Conservation (phyloP, 2,888 invertebrate species). For the Eulithis prunata region DNA sequence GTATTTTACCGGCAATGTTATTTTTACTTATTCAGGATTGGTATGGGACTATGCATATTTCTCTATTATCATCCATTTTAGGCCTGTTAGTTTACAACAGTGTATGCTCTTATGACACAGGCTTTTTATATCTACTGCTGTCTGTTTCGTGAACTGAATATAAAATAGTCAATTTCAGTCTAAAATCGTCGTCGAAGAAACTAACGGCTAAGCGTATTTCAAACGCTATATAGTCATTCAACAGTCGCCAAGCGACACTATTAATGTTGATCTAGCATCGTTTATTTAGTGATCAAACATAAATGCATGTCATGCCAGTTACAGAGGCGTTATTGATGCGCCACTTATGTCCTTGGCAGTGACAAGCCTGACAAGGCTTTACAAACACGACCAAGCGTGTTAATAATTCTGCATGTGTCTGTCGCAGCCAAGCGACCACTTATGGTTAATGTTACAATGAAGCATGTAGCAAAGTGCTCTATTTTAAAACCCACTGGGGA, state of each 20-base stretch:
- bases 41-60: too few species aligned
- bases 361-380: conserved; percentile 42
- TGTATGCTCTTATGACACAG: too few species aligned
- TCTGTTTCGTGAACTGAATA: too few species aligned
- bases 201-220: too few species aligned
- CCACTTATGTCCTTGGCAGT: conserved; percentile 48
- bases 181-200: too few species aligned
- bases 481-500: conserved; percentile 14
- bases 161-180: too few species aligned
- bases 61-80: too few species aligned
- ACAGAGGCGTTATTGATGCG: conserved; percentile 34
- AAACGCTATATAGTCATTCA: too few species aligned
- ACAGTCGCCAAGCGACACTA: conserved; percentile 3
- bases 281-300: conserved; percentile 35
- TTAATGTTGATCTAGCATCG: conserved; percentile 26
- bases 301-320: conserved; percentile 35
- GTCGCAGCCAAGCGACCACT: conserved; percentile 33
- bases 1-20: too few species aligned
- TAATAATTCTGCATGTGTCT: conserved; percentile 38
- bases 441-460: conserved; percentile 15
- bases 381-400: conserved; percentile 35
- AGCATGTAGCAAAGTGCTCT: conserved; percentile 17
- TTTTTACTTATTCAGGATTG: too few species aligned
- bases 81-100: too few species aligned
- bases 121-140: too few species aligned